phyloP scores from a whole-genome alignment of 2,113 vertebrate species.

The Rhinoderma darwinii region DNA sequence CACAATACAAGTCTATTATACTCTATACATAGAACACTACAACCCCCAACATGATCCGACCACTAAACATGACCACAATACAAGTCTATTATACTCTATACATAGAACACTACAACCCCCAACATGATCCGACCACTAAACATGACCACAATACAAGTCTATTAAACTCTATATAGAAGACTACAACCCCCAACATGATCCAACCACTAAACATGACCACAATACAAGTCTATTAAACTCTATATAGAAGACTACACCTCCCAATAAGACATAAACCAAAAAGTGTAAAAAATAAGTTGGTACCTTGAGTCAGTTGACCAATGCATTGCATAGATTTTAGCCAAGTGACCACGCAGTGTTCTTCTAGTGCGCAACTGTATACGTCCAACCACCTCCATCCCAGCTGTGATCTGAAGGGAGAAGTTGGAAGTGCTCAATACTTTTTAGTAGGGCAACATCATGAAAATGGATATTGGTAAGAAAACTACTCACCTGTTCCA shows the following conservation, averaged over 20 bases:
- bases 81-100: not conserved
- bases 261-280: too few relatives aligned
- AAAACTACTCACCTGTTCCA: conserved; percentile 78
- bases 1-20: not conserved
- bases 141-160: not conserved
- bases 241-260: too few relatives aligned
- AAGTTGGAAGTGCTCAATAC: not conserved
- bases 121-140: not conserved
- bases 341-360: conserved; percentile 91
- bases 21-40: not conserved
- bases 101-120: not conserved
- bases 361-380: conserved; percentile 91
- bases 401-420: conserved; percentile 74
- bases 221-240: not conserved
- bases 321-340: conserved; percentile 98
- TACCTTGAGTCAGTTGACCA: conserved; percentile 92
- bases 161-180: not conserved
- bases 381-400: conserved; percentile 79
- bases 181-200: too few relatives aligned
- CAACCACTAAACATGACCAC: too few relatives aligned
- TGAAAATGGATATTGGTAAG: not conserved
- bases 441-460: not conserved
- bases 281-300: too few relatives aligned
- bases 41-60: not conserved
- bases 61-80: not conserved